Conservation (phyloP, 2,113 vertebrate species). For the Perca fluviatilis region DNA sequence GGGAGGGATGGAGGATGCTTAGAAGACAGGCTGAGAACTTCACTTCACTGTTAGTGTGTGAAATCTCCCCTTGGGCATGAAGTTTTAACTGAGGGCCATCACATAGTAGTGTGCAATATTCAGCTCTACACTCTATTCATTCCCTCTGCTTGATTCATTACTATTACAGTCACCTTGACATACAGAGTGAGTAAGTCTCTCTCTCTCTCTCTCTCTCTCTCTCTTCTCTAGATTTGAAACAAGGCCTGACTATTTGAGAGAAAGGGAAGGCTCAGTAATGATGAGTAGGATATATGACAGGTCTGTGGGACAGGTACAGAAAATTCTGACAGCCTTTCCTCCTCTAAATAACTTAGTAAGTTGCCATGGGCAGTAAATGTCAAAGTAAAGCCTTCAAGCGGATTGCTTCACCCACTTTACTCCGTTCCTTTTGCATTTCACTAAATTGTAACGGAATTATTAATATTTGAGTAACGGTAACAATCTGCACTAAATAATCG, state of each 20-base stretch:
- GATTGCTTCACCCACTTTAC: slow-evolving; percentile 14
- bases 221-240: slow-evolving; percentile 50
- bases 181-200: slow-evolving; percentile 35
- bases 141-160: slow-evolving; percentile 66
- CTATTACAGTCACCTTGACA: slow-evolving; percentile 57
- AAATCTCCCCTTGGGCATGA: slow-evolving; percentile 63
- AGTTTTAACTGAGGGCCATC: slow-evolving; percentile 61
- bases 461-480: slow-evolving; percentile 13
- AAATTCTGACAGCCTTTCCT: slow-evolving; percentile 35
- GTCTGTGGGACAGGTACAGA: slow-evolving; percentile 42
- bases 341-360: slow-evolving; percentile 49
- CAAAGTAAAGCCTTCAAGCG: slow-evolving; percentile 37
- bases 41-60: slow-evolving; percentile 60
- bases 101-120: slow-evolving; percentile 55
- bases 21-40: slow-evolving; percentile 48
- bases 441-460: slow-evolving; percentile 15
- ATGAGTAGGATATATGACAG: slow-evolving; percentile 42
- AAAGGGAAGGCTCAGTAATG: slow-evolving; percentile 25
- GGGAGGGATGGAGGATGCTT: slow-evolving; percentile 8
- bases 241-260: slow-evolving; percentile 22
- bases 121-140: slow-evolving; percentile 52
- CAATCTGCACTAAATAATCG: background rate
- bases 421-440: slow-evolving; percentile 10
- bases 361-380: slow-evolving; percentile 25
- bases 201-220: slow-evolving; percentile 18